Base-by-base conservation (phyloP, 1,140 invertebrate species). In the Atta cephalotes region DNA sequence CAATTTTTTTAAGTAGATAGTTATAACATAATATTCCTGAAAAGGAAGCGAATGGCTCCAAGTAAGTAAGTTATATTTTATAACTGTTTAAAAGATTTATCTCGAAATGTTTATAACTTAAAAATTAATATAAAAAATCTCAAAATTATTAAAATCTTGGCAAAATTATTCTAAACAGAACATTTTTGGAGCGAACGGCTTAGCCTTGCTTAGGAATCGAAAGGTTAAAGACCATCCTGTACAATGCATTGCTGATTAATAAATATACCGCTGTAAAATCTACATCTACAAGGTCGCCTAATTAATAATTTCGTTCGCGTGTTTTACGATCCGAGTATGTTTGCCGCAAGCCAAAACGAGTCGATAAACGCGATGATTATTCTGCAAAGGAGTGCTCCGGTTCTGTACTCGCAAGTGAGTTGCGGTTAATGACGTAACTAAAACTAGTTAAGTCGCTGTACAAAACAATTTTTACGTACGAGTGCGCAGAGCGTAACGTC, bases 241-340 rank as follows among this genome's bases (percentile, higher is more conserved):
- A 53, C 12, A 79, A 49, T 16, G 21, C 25, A 7, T 39, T 18
- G 1, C 10, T 16, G 25, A 28, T 45, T 66, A 3, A 35, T n/a
- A 45, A 79, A 66, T 66, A 35, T 39, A 25, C 35, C 78, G 49
- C 53, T 56, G n/a, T 14, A 45, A 45, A 45, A 31, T 10, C 21
- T n/a, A 56, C 2, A 49, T 35, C 25, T 25, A 25, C 49, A 81
- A n/a, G n/a, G 10, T 31, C 45, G 66, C 25, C 3, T 25, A 49
- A 72, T 71, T 81, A 72, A 60, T 56, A 35, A 82, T 72, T 74
- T 45, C 35, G 21, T 14, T 58, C 21, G 45, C 56, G 35, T 49
- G 18, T 21, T 62, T 74, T 25, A 25, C 9, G 25, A 18, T 49
- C 10, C 31, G 9, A 31, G 3, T 31, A 31, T 0, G 31, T 31